Conservation (phyloP, 2,888 invertebrate genomes). For the Patella ulyssiponensis region DNA sequence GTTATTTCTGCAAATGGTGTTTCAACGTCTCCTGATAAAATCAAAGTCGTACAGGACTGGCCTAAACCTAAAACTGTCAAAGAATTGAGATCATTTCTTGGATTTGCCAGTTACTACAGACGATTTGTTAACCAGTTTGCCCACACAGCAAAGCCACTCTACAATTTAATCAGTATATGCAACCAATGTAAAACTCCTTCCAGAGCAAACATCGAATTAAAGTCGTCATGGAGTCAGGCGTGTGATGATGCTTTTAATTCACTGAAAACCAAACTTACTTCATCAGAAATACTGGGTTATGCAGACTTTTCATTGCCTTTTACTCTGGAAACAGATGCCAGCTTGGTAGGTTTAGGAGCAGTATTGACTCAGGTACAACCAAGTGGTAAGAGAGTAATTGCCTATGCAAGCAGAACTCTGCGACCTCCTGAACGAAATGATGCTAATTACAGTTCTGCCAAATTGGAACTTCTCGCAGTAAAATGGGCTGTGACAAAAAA, state of each 20-base stretch:
- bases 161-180: conserved; percentile 20
- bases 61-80: conserved; percentile 26
- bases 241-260: conserved; percentile 31
- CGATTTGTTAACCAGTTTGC: conserved; percentile 34
- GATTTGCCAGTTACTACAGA: conserved; percentile 35
- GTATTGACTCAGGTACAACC: conserved; percentile 27
- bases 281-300: conserved; percentile 29
- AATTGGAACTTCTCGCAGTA: conserved; percentile 36
- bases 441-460: conserved; percentile 34
- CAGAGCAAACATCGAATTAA: neutral
- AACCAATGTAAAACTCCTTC: conserved; percentile 14
- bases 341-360: conserved; percentile 26
- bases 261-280: conserved; percentile 24
- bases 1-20: conserved; percentile 33
- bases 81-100: conserved; percentile 34
- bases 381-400: conserved; percentile 30
- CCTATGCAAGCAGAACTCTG: conserved; percentile 35
- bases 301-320: conserved; percentile 23
- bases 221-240: conserved; percentile 23
- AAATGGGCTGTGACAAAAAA: conserved; percentile 41
- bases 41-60: conserved; percentile 26
- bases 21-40: conserved; percentile 27
- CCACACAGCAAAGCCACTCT: no score
- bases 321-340: conserved; percentile 30
- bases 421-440: conserved; percentile 28